Base-by-base conservation (phyloP, 2,888 invertebrate species). In the Tetragnatha montana region DNA sequence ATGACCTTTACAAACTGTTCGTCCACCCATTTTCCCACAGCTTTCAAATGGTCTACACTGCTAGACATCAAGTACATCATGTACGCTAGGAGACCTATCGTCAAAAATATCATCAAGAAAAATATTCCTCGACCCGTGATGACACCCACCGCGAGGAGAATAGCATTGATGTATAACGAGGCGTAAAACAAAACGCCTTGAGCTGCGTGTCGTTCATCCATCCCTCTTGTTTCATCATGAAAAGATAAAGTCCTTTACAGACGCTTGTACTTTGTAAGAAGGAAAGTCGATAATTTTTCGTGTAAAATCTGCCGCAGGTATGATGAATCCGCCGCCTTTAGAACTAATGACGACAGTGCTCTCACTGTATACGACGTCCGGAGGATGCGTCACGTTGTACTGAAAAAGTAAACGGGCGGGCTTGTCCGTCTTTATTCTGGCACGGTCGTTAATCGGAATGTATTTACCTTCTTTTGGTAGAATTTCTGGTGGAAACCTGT, bases 121-220 rank as follows among this genome's bases (percentile, higher is more conserved):
- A 84, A 76, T 68, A 76, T 78, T 78, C 75, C 68, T 4, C 84
- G 76, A 12, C 84, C 84, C 7, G 78, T 84, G 8, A 76, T 14
- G 1, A 68, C 19, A 14, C 47, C 75, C 1, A 78, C 76, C 6
- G 49, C 49, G 3, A 17, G 21, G 0, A 84, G n/a, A 2, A 84
- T 14, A 6, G 69, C 21, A 81, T 81, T 81, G 7, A 84, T 47
- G 21, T 84, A 84, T 14, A 78, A 8, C 8, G 69, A 47, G 12
- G 84, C 35, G 21, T 70, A 84, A 81, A 81, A 81, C 12, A 84
- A 12, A 21, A 70, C 76, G 8, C 84, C 84, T 35, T 84, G 70
- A 17, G 22, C 69, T 7, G 69, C 50, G 19, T 74, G n/a, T 3
- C 50, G 19, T 50, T 84, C 51, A 7, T 70, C 76, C 22, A 50